phyloP scores from a whole-genome alignment of 2,113 vertebrate genomes.

The Nycticebus coucang region DNA sequence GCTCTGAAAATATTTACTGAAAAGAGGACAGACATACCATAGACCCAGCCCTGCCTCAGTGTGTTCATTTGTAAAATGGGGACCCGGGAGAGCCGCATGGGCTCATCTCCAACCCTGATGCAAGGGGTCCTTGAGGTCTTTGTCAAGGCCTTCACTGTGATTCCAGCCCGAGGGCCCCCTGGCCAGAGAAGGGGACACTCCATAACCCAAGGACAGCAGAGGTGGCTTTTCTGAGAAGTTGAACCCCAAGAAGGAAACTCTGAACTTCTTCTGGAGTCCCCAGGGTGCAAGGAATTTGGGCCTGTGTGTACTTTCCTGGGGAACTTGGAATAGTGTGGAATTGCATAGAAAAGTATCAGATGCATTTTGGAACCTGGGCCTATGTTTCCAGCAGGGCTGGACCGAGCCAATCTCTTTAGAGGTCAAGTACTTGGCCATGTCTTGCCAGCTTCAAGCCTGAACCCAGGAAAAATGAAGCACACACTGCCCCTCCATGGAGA shows the following conservation, averaged over 20 bases:
- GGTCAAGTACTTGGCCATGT: neutral
- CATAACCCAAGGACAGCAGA: rapidly evolving
- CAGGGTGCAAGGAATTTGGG: neutral
- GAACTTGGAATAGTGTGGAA: neutral
- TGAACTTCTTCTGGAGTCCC: neutral
- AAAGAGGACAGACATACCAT: neutral
- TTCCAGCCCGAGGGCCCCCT: neutral
- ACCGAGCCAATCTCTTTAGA: neutral
- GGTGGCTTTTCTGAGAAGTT: constrained; percentile 36
- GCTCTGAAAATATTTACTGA: neutral
- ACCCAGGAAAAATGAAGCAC: neutral
- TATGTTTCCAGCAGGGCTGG: neutral
- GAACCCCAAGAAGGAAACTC: neutral
- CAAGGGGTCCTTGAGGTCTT: neutral
- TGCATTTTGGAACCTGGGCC: neutral
- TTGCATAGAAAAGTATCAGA: neutral
- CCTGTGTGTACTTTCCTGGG: neutral
- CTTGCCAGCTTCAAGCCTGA: neutral
- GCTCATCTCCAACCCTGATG: no score
- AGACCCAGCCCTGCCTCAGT: neutral
- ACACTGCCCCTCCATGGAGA: neutral
- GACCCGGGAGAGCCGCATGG: neutral
- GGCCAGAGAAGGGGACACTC: neutral
- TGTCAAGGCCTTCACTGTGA: neutral
- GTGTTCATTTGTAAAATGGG: neutral